Evolutionary conservation across 2,113 vertebrate species (phyloP).

Genomic region (Psephotus haematonotus): DNA sequence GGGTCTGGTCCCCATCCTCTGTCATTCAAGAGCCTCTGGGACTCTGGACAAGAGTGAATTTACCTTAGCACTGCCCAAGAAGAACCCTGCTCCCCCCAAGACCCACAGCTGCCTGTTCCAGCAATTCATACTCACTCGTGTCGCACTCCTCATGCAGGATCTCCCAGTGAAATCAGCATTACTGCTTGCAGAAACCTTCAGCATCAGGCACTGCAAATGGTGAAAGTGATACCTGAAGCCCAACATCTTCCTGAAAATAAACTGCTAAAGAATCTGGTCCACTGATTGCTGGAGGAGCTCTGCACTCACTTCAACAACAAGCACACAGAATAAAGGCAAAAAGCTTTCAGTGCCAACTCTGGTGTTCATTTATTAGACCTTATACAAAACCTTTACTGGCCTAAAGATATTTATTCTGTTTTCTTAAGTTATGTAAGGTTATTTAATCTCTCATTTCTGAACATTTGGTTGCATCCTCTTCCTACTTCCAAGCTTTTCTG

Average conservation of each 20-base stretch:
- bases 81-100: not conserved
- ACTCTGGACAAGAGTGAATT: not conserved
- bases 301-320: not conserved
- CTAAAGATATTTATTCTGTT: not conserved
- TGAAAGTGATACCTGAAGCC: not conserved
- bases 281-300: not conserved
- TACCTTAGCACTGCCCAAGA: rapidly evolving
- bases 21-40: not conserved
- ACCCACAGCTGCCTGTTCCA: not conserved
- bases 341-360: not conserved
- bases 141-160: rapidly evolving
- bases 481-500: not conserved
- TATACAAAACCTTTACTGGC: not conserved
- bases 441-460: not conserved
- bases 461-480: not conserved
- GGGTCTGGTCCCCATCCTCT: not conserved
- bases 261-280: not conserved
- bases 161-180: not conserved
- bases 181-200: not conserved
- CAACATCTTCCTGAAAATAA: not conserved
- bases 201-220: rapidly evolving
- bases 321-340: not conserved
- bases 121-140: rapidly evolving
- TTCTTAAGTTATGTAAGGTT: not conserved
- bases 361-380: not conserved